phyloP scores from a whole-genome alignment of 2,888 invertebrate species.

The Andrena praecox region DNA sequence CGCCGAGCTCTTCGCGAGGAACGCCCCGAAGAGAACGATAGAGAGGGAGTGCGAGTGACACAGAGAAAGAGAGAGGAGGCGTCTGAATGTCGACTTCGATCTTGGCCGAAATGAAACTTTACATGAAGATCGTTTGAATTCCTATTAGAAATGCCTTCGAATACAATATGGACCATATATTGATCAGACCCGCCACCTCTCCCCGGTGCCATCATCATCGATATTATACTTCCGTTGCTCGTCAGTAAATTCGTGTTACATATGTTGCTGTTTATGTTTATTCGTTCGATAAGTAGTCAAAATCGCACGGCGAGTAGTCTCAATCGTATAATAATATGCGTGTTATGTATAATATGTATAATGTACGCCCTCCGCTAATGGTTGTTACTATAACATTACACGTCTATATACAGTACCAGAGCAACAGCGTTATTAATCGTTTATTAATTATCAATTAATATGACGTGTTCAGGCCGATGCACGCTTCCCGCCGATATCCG shows the following conservation, averaged over 20 bases:
- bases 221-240: constrained; percentile 21
- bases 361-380: constrained; percentile 60
- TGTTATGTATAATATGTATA: constrained; percentile 44
- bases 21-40: constrained; percentile 18
- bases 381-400: constrained; percentile 70
- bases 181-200: neutral
- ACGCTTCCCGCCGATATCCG: constrained; percentile 3
- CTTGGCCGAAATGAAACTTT: neutral
- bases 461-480: constrained; percentile 33
- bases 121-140: neutral
- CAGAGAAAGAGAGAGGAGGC: neutral
- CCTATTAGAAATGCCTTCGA: neutral
- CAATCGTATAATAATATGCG: constrained; percentile 36
- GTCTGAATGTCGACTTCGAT: neutral
- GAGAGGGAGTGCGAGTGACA: constrained; percentile 17
- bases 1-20: constrained; percentile 36
- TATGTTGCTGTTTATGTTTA: constrained; percentile 26
- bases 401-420: constrained; percentile 79
- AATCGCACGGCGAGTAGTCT: constrained; percentile 44
- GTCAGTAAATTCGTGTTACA: constrained; percentile 49
- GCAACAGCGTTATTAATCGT: constrained; percentile 74
- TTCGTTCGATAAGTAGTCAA: constrained; percentile 49
- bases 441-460: constrained; percentile 53
- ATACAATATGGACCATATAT: neutral
- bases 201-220: neutral